These are phyloP conservation scores for Arrhopalites spinosus DNA, from an alignment of 2,888 invertebrate genomes.

Conservation along the genomic window DNA sequence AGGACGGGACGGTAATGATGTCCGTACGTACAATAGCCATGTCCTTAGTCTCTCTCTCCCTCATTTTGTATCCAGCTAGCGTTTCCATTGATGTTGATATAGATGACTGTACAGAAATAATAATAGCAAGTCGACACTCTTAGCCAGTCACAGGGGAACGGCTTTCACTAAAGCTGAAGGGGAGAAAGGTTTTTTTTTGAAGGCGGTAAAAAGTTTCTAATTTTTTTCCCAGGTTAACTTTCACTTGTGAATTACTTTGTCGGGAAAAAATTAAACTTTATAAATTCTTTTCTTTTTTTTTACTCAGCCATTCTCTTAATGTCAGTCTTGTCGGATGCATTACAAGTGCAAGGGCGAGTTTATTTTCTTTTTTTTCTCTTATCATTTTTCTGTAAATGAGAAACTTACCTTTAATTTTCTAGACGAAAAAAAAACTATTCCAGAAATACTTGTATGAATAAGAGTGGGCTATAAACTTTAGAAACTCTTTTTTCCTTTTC, in stretches of 20 bases:
- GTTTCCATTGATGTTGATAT: not conserved
- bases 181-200: too few species aligned
- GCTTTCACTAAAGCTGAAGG: not conserved
- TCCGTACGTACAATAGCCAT: not conserved
- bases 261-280: not conserved
- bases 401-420: too few species aligned
- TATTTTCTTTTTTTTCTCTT: not conserved
- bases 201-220: too few species aligned
- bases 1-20: not conserved
- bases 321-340: not conserved
- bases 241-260: too few species aligned
- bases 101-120: not conserved
- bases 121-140: not conserved
- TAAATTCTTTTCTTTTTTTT: not conserved
- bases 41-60: not conserved
- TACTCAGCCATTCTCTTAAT: not conserved
- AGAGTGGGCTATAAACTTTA: too few species aligned
- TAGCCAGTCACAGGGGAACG: not conserved
- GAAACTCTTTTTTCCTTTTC: too few species aligned
- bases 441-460: too few species aligned
- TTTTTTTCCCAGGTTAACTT: too few species aligned
- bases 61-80: not conserved
- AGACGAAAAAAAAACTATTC: too few species aligned
- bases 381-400: not conserved
- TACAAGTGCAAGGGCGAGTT: not conserved